These are phyloP conservation scores for Nymphalis c-album DNA, from an alignment of 2,888 invertebrate species.

Conservation along the genomic window DNA sequence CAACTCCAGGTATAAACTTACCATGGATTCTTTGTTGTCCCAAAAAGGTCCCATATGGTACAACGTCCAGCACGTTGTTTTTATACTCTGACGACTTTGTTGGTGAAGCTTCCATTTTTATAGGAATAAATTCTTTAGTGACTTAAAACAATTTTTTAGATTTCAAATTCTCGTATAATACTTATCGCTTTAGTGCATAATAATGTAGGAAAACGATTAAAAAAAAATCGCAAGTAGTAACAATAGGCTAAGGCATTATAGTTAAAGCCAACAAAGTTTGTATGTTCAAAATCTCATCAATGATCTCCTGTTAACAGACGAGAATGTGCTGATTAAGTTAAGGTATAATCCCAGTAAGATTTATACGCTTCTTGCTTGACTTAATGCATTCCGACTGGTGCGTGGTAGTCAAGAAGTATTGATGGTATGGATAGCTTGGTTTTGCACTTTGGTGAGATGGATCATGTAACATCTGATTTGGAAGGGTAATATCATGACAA, in stretches of 20 bases:
- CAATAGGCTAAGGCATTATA: constrained; percentile 24
- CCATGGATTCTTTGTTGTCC: background rate
- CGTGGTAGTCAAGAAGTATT: constrained; percentile 43
- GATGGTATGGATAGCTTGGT: constrained; percentile 12
- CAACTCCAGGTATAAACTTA: no score
- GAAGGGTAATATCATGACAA: background rate
- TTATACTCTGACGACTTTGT: constrained; percentile 18
- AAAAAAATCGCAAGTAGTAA: constrained; percentile 26
- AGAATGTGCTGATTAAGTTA: constrained; percentile 48
- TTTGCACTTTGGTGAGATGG: constrained; percentile 6
- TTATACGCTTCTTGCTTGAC: constrained; percentile 76
- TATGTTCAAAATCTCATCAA: constrained; percentile 8
- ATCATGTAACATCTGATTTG: background rate
- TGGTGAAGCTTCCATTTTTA: constrained; percentile 22
- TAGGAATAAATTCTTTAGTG: constrained; percentile 20
- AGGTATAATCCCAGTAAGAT: constrained; percentile 73
- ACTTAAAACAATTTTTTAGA: constrained; percentile 23
- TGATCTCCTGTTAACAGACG: constrained; percentile 39
- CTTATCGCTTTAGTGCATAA: constrained; percentile 17
- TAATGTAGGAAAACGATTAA: constrained; percentile 27
- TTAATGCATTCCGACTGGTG: constrained; percentile 79
- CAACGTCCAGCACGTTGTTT: background rate
- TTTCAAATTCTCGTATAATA: constrained; percentile 21
- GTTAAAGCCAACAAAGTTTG: constrained; percentile 15
- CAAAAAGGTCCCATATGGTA: background rate